Evolutionary conservation across 2,113 vertebrate species (phyloP), one percentile per base, ranked within the genome.

Genomic region (Dasyornis broadbenti): DNA sequence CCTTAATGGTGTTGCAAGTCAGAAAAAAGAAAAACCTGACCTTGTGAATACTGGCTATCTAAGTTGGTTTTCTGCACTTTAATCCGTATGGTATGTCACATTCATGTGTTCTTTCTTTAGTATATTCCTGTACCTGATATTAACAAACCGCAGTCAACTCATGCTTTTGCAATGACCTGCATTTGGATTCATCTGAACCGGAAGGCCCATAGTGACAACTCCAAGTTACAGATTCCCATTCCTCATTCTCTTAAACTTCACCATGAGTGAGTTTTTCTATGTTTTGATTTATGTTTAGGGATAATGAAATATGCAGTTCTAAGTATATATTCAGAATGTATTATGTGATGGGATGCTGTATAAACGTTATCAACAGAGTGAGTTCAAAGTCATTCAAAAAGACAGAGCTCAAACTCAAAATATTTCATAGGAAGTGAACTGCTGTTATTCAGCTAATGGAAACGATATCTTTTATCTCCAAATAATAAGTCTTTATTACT

Each of bases 171-270:
- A 40, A 99, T 99, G 99, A 99, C 99, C 84, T 99, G 99, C 97
- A 99, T 99, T 96, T 99, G 99, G 99, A 99, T 99, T 96, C 99
- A 99, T 94, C 98, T 99, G 86, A 99, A 99, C 95, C 98, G 99
- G 95, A 99, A 99, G 97, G 99, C 99, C 39, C 99, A 99, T 82
- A 99, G 98, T 57, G 99, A 99, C 97, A 98, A 99, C 97, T 99
- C 99, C 95, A 99, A 99, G 81, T 97, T 99, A 13, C 99, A 99
- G 97, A 99, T 99, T 93, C 99, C 99, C 50, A 99, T 99, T 84
- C 99, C 99, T 23, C 99, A 99, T 97, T 99, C 99, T 40, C 98
- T 99, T 53, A 99, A 99, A 61, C 98, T 99, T 69, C 99, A 99
- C 92, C 99, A 99, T 28, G 99, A 99, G 99, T 99, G 98, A 98